Evolutionary conservation across 2,888 invertebrate species (phyloP), one percentile per base, ranked within the genome.

Genomic region (Morpho helenor): DNA sequence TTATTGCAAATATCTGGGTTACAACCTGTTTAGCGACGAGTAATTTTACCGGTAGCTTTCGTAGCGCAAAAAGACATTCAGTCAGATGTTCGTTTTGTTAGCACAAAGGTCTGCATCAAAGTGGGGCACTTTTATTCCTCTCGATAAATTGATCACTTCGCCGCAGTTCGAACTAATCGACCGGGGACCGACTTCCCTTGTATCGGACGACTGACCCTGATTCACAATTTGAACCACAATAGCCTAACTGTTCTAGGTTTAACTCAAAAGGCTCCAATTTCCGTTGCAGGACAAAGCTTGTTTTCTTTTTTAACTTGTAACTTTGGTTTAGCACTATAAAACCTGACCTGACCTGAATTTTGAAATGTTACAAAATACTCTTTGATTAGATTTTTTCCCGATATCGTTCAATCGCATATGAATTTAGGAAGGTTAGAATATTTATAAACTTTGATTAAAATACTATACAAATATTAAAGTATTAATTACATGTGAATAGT

Each of bases 101-200:
- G 48, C 48, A 54, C 42, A 60, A 60, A 60, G 60, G 52, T 50
- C 48, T 60, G 60, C 53, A 57, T 56, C 57, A 56, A 58, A 53
- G 50, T 50, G 52, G 53, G 47, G 41, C 60, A 56, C 57, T 63
- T 62, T 60, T 57, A 52, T 63, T 55, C 55, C 49, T 48, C 57
- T 60, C 39, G 60, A 44, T 63, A 63, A 60, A 63, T 60, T 63
- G 60, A 63, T 63, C 60, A 60, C 58, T 63, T 58, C 60, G 49
- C 62, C 62, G 60, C 62, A 58, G 56, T 50, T 50, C 49, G 60
- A 56, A 58, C 60, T 63, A 60, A 63, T 63, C 62, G 60, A 58
- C 52, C 60, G 57, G 62, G 57, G 60, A 57, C 60, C 60, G 56
- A 60, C 56, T 59, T 56, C 56, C 58, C 61, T 56, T 59, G 58